Evolutionary conservation across 2,113 vertebrate species (phyloP), one percentile per base, ranked within the genome.

Genomic region (Malurus melanocephalus): DNA sequence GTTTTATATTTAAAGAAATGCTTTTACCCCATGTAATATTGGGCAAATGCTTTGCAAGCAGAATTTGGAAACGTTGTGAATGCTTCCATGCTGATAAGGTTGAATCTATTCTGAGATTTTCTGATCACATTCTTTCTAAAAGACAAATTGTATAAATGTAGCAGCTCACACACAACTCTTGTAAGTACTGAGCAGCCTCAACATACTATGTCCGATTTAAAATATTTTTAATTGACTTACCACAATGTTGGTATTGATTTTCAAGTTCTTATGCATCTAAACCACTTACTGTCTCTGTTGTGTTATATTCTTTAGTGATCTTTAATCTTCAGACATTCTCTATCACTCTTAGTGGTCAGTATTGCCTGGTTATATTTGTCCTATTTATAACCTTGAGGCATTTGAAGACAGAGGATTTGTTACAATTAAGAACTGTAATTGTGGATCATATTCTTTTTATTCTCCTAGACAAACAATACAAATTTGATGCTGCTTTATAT

Each of bases 1-100:
- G 35, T 67, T 85, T 92, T 83, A 32, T 56, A 61, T 27, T 61
- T 13, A 62, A 81, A 88, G 9, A 91, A 84, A 84, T 30, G 9
- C 32, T 91, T 85, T 73, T 28, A 42, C 32, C 9, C 45, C 24
- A 13, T 55, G 43, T 12, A 11, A 69, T 86, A 35, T 1, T 33
- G 10, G 43, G 57, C 49, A 85, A 14, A 17, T 48, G 43, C 43
- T 90, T 79, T 91, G 43, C n/a, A 84, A 57, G 38, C 52, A 81
- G 42, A 38, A 91, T 93, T 81, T 94, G 52, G 72, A 96, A 92
- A 85, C 23, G 16, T 30, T 87, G 40, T 43, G 75, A 93, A 90
- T 65, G 59, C 17, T 46, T 87, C 89, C 55, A 32, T 49, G 26
- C 89, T 94, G 46, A 24, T 68, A 87, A 89, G 71, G 72, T 3